Evolutionary conservation across 2,113 vertebrate species (phyloP), one percentile per base, ranked within the genome.

Genomic region (Tyto alba): DNA sequence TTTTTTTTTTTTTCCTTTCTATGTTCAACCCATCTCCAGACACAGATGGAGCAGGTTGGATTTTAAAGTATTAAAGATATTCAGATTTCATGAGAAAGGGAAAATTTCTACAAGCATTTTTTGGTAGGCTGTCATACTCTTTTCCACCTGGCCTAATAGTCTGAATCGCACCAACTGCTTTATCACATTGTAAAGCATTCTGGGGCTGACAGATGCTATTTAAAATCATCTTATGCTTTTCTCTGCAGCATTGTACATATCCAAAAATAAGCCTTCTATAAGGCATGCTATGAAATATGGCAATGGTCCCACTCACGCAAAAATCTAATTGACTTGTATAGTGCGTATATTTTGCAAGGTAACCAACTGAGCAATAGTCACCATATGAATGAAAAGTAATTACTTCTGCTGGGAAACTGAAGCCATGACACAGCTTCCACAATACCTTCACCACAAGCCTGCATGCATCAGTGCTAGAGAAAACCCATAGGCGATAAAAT

Each of bases 321-420:
- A 96, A 94, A 76, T 76, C 41, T 72, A 45, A 88, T n/a, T 79
- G 55, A 84, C 85, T 93, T 94, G 34, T 66, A 41, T 32, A 75
- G 53, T 10, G 34, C 1, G 0, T 91, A 9, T 67, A 59, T 89
- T 92, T 95, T 91, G 67, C 84, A 82, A 86, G 76, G 81, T 97
- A 96, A 93, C 88, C 75, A 83, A 69, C 93, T 90, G 94, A 95
- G 93, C 80, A 96, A 55, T 79, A 95, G 85, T 96, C 92, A 96
- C 87, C 89, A 91, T 85, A 71, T 94, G 96, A 94, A 91, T 81
- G 94, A 97, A 98, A 88, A 95, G 78, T 88, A 95, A 73, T 96
- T 85, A 90, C 87, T 84, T 89, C 76, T 50, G 88, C 95, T 94
- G 93, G 63, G 69, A 86, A 93, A 90, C 80, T 81, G 66, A 50